Evolutionary conservation across 2,888 invertebrate genomes (phyloP).

Genomic region (Melanotus villosus): DNA sequence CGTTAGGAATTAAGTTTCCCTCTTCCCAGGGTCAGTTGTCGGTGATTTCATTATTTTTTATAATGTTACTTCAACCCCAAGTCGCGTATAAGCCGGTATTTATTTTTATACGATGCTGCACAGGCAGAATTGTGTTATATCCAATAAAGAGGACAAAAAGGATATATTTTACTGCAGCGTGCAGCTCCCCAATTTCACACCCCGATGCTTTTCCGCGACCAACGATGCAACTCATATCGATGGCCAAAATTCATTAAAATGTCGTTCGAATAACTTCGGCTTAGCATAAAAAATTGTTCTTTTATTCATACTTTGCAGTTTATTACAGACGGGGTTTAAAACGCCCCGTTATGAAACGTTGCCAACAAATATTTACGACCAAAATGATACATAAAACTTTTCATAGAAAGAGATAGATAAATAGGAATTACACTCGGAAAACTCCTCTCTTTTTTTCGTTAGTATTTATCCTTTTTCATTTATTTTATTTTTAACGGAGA

Average conservation of each 20-base stretch:
- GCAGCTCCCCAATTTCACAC: conserved; percentile 66
- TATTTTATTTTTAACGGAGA: too few species aligned
- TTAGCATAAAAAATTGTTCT: conserved; percentile 45
- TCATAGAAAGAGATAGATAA: not conserved
- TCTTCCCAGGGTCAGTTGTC: conserved; percentile 33
- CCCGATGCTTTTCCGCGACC: conserved; percentile 61
- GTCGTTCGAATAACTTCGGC: conserved; percentile 52
- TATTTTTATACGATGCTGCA: conserved; percentile 64
- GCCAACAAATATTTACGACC: conserved; percentile 31
- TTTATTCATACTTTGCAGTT: conserved; percentile 44
- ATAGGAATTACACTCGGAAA: not conserved
- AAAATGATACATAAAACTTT: conserved; percentile 4
- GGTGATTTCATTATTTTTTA: conserved; percentile 61
- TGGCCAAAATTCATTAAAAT: conserved; percentile 65
- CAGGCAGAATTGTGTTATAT: conserved; percentile 60
- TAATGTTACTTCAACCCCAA: conserved; percentile 59
- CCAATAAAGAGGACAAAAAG: conserved; percentile 57
- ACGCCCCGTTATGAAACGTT: conserved; percentile 23
- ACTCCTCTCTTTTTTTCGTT: not conserved
- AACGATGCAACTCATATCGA: conserved; percentile 65
- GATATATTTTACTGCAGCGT: conserved; percentile 63
- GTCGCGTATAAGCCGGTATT: conserved; percentile 63
- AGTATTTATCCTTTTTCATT: too few species aligned
- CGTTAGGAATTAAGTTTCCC: conserved; percentile 54
- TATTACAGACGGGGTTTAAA: conserved; percentile 34